phyloP scores from a whole-genome alignment of 2,888 invertebrate species.

The Melanchra persicariae region DNA sequence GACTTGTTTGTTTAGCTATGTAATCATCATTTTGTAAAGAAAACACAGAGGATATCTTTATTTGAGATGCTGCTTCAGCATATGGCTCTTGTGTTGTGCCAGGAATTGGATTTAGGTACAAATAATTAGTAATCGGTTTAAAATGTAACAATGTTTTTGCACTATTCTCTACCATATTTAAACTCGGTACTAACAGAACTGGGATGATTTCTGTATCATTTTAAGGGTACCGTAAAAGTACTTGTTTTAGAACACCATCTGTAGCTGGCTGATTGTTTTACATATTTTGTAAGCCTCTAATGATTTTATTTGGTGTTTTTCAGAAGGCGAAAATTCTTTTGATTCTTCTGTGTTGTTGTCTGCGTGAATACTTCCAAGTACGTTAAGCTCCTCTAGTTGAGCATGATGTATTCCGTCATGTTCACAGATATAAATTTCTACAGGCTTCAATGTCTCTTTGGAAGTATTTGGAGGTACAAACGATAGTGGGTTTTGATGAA shows the following conservation, averaged over 20 bases:
- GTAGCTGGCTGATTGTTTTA: constrained; percentile 76
- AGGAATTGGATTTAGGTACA: not conserved
- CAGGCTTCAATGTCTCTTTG: constrained; percentile 58
- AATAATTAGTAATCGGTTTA: too few species aligned
- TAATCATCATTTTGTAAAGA: constrained; percentile 39
- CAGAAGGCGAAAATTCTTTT: constrained; percentile 41
- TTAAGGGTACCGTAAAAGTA: constrained; percentile 38
- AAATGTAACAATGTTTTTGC: constrained; percentile 13
- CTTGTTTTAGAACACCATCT: constrained; percentile 68
- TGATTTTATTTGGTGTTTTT: constrained; percentile 63
- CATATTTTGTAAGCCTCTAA: constrained; percentile 84
- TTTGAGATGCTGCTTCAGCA: constrained; percentile 72
- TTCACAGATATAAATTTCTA: constrained; percentile 55
- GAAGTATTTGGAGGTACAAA: constrained; percentile 73
- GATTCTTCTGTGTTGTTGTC: too few species aligned
- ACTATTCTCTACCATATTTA: constrained; percentile 7
- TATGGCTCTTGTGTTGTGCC: constrained; percentile 55
- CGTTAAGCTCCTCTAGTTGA: too few species aligned
- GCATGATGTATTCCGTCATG: too few species aligned
- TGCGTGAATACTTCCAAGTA: too few species aligned
- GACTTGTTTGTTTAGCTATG: constrained; percentile 53
- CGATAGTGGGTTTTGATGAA: too few species aligned
- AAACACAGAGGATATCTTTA: constrained; percentile 74
- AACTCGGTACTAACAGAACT: constrained; percentile 15
- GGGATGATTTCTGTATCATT: constrained; percentile 26